Evolutionary conservation across 2,113 vertebrate genomes (phyloP).

Genomic region (Condylura cristata): DNA sequence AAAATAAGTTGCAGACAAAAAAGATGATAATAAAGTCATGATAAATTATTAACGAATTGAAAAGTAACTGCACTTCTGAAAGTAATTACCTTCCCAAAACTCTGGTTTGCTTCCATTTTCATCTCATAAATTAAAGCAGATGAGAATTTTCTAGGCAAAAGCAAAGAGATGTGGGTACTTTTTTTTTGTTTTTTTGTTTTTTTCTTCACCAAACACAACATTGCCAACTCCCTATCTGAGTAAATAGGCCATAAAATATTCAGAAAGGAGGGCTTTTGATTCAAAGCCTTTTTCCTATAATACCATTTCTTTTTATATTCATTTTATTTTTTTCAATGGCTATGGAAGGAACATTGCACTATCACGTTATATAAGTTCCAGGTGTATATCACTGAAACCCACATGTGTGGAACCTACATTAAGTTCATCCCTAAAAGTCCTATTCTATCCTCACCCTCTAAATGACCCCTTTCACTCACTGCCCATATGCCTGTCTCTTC

Average conservation of each 20-base stretch:
- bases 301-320: too few species aligned
- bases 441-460: too few species aligned
- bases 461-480: too few species aligned
- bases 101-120: background rate
- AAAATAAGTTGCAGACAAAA: background rate
- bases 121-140: background rate
- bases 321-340: too few species aligned
- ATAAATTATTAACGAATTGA: background rate
- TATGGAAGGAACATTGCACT: too few species aligned
- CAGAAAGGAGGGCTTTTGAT: background rate
- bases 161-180: background rate
- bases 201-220: background rate
- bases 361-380: too few species aligned
- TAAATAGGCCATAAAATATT: background rate
- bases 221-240: background rate
- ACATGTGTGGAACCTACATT: too few species aligned
- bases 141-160: background rate
- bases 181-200: background rate
- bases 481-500: too few species aligned
- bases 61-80: background rate
- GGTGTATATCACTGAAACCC: too few species aligned
- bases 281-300: background rate
- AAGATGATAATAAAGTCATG: background rate
- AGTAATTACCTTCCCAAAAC: background rate
- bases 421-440: too few species aligned